Conservation (phyloP, 2,113 vertebrate species). For the Syrrhaptes paradoxus region DNA sequence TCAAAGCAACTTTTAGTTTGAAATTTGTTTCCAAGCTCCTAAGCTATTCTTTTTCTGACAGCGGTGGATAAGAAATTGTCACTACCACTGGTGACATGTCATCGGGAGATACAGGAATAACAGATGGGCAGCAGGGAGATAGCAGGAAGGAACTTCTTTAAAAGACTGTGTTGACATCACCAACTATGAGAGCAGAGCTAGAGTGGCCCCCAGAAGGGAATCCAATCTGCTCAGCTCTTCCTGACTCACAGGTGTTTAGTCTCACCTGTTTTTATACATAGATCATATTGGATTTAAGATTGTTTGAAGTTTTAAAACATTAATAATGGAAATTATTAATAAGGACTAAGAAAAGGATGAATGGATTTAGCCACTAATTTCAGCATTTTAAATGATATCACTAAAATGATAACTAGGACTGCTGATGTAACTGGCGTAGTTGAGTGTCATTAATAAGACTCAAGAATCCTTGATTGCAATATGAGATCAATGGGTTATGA, state of each 20-base stretch:
- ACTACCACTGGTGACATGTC: slow-evolving; percentile 49
- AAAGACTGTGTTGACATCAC: slow-evolving; percentile 56
- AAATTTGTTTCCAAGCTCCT: slow-evolving; percentile 63
- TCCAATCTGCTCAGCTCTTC: not conserved
- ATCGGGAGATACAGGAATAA: slow-evolving; percentile 52
- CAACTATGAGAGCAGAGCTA: slow-evolving; percentile 29
- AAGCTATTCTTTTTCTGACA: slow-evolving; percentile 56
- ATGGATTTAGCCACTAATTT: not conserved
- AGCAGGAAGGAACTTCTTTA: slow-evolving; percentile 48
- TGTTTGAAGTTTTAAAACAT: not conserved
- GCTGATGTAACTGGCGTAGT: not conserved
- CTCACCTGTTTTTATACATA: not conserved
- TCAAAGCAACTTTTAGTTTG: slow-evolving; percentile 62
- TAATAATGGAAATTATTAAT: not conserved
- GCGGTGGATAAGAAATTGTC: slow-evolving; percentile 61
- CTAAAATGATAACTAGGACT: not conserved
- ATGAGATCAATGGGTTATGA: slow-evolving; percentile 59
- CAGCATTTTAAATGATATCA: not conserved
- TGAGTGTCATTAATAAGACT: not conserved
- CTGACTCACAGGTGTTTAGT: not conserved
- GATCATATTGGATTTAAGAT: not conserved
- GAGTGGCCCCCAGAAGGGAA: slow-evolving; percentile 28
- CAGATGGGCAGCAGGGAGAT: slow-evolving; percentile 59
- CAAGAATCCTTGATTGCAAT: not conserved
- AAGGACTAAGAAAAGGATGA: not conserved